These are phyloP conservation scores for Sylvicapra grimmia DNA, from an alignment of 2,113 vertebrate genomes.

Conservation along the genomic window DNA sequence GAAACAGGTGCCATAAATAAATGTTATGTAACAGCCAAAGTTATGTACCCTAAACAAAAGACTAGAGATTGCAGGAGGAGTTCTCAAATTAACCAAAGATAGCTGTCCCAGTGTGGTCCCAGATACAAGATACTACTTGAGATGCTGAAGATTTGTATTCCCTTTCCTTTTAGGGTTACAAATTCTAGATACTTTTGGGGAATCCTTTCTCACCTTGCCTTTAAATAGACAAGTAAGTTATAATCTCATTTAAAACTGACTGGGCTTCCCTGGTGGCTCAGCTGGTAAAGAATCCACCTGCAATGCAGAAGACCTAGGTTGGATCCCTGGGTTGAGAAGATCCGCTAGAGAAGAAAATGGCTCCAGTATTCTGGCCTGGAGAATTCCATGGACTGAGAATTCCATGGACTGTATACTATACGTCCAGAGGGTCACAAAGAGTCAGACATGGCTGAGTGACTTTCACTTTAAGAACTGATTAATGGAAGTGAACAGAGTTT, in stretches of 20 bases:
- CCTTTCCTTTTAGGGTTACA: neutral
- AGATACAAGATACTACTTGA: neutral
- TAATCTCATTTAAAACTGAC: neutral
- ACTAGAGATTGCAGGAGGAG: neutral
- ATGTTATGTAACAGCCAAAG: conserved; percentile 18
- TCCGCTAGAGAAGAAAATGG: neutral
- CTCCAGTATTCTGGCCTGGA: neutral
- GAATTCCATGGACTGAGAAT: neutral
- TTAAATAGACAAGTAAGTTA: neutral
- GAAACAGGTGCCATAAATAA: conserved; percentile 16
- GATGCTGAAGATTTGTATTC: neutral
- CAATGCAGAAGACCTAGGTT: neutral
- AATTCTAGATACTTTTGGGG: neutral
- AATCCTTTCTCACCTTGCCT: neutral
- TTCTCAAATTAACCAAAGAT: neutral
- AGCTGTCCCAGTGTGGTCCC: neutral
- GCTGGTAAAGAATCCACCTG: neutral
- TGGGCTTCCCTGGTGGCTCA: neutral
- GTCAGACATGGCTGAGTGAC: neutral
- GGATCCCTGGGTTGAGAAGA: neutral
- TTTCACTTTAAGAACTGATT: neutral
- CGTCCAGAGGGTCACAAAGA: neutral
- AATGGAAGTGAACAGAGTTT: neutral
- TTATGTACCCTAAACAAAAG: neutral
- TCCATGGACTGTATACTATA: neutral